Conservation (phyloP, 2,797 vertebrate species). For the Sebastes miniatus region DNA sequence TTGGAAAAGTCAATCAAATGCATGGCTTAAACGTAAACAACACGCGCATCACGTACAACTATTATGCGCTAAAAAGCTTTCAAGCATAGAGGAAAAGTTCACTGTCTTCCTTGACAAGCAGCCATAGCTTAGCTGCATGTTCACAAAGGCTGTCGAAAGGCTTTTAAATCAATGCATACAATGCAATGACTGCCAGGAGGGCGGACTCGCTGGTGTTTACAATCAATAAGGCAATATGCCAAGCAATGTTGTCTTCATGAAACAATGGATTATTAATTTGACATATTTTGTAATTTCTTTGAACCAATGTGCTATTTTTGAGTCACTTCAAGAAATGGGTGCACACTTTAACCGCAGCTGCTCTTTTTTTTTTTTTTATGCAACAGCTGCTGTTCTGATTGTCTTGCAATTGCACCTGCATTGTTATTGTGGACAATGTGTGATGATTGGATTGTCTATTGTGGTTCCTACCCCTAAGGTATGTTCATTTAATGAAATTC, state of each 20-base stretch:
- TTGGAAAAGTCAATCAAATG: conserved; percentile 24
- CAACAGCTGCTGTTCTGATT: conserved; percentile 4
- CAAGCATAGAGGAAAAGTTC: not conserved
- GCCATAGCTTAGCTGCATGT: not conserved
- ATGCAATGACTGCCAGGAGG: conserved; percentile 12
- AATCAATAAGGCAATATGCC: conserved; percentile 9
- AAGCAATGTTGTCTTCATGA: not conserved
- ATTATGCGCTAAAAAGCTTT: not conserved
- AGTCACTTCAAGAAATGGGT: not conserved
- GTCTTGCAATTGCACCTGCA: not conserved
- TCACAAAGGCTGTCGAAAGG: conserved; percentile 2
- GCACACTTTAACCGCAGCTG: not conserved
- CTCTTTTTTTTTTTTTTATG: not conserved
- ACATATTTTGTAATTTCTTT: not conserved
- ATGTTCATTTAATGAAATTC: conserved; percentile 4
- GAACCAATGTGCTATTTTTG: not conserved
- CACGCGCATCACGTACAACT: not conserved
- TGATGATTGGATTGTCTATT: not conserved
- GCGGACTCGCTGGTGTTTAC: not conserved
- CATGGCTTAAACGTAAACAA: conserved; percentile 10
- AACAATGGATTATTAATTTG: not conserved
- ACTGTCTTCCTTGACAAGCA: conserved; percentile 11
- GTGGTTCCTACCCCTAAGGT: not conserved
- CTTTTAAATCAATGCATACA: conserved; percentile 4
- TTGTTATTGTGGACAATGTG: not conserved